Evolutionary conservation across 2,888 invertebrate genomes (phyloP).

Genomic region (Fissipunctia ypsillon): DNA sequence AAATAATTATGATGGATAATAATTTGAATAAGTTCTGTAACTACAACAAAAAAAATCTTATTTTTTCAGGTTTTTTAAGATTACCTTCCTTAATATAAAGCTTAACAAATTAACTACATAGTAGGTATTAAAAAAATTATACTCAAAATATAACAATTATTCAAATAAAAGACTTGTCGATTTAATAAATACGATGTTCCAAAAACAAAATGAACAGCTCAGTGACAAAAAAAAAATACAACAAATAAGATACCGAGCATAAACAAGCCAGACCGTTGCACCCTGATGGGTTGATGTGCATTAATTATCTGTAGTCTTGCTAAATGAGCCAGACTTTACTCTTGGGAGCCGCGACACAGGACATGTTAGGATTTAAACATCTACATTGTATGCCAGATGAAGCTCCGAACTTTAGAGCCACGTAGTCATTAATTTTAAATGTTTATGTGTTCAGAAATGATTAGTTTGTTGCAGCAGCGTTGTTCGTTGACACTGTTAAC

Average conservation of each 20-base stretch:
- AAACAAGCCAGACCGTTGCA: conserved; percentile 40
- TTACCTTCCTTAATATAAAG: background rate
- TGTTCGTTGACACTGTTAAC: conserved; percentile 13
- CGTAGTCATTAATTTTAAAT: conserved; percentile 46
- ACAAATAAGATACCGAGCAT: conserved; percentile 9
- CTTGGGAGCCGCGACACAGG: conserved; percentile 32
- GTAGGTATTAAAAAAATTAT: background rate
- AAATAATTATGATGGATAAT: background rate
- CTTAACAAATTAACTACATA: background rate
- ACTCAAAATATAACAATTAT: background rate
- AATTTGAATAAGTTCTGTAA: background rate
- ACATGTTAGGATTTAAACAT: conserved; percentile 51
- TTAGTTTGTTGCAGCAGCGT: conserved; percentile 13
- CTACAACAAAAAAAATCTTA: background rate
- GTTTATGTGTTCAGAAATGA: conserved; percentile 28
- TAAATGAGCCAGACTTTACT: conserved; percentile 50
- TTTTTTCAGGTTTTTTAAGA: background rate
- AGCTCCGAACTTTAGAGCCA: conserved; percentile 44
- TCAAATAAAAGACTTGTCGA: background rate
- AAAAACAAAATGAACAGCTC: background rate
- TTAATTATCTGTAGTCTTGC: conserved; percentile 57
- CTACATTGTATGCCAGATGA: conserved; percentile 43
- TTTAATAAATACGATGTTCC: background rate
- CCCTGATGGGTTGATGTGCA: conserved; percentile 54
- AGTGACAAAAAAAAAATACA: background rate